Conservation (phyloP, 2,113 vertebrate genomes). For the Acrocephalus kingi region DNA sequence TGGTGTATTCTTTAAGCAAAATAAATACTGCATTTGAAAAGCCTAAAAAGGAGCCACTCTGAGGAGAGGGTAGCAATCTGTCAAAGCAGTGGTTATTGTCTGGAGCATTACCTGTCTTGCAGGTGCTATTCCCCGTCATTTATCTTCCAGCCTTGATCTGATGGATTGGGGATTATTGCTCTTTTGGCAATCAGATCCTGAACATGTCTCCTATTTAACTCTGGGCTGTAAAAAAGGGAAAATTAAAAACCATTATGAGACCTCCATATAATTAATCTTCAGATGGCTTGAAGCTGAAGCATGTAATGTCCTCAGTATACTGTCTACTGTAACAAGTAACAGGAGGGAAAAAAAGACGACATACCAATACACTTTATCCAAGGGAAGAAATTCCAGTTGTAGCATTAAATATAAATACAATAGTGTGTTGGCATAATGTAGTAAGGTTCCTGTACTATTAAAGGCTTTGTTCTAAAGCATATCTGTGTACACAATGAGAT, state of each 20-base stretch:
- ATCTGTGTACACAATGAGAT: constrained; percentile 85
- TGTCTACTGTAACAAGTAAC: constrained; percentile 66
- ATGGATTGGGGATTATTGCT: constrained; percentile 76
- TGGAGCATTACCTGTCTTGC: constrained; percentile 80
- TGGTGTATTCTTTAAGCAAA: constrained; percentile 4
- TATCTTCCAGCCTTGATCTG: constrained; percentile 75
- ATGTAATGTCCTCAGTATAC: constrained; percentile 58
- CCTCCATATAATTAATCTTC: constrained; percentile 78
- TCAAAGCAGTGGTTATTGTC: constrained; percentile 56
- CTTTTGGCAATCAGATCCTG: constrained; percentile 79
- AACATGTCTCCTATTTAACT: constrained; percentile 79
- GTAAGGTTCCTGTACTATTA: constrained; percentile 77
- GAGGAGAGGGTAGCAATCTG: constrained; percentile 57
- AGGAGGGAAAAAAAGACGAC: constrained; percentile 48
- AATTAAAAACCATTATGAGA: constrained; percentile 73
- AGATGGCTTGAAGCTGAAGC: constrained; percentile 72
- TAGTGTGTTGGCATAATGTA: constrained; percentile 78
- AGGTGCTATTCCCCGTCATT: constrained; percentile 77
- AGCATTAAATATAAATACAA: constrained; percentile 83
- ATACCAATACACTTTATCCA: constrained; percentile 70
- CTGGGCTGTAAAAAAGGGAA: constrained; percentile 71
- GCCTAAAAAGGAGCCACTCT: constrained; percentile 19
- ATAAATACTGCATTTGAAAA: constrained; percentile 23
- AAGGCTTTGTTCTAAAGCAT: constrained; percentile 83
- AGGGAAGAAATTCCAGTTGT: constrained; percentile 74